Evolutionary conservation across 2,113 vertebrate species (phyloP).

Genomic region (Struthidea cinerea): DNA sequence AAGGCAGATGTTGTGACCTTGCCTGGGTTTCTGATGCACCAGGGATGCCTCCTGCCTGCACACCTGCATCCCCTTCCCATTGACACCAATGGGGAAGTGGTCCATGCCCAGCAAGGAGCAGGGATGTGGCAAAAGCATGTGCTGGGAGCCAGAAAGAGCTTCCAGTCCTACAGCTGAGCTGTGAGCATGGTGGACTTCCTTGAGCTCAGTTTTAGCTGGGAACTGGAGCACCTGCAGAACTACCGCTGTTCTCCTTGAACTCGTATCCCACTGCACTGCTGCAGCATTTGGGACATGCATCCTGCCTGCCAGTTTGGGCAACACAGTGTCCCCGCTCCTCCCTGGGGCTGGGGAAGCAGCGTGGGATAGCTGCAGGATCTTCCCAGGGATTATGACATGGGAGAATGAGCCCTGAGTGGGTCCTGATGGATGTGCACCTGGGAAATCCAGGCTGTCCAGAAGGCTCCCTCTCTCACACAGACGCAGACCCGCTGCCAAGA

Average conservation of each 20-base stretch:
- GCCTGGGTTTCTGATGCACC: not conserved
- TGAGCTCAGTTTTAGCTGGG: not conserved
- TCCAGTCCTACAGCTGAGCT: not conserved
- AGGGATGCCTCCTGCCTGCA: not conserved
- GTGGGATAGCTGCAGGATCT: not conserved
- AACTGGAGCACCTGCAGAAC: not conserved
- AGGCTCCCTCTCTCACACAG: not conserved
- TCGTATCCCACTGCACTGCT: not conserved
- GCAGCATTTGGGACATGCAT: rapidly evolving
- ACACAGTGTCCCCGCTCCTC: not conserved
- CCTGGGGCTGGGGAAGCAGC: not conserved
- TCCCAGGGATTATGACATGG: not conserved
- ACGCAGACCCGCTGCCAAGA: not conserved
- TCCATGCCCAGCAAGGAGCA: not conserved
- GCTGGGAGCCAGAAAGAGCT: not conserved
- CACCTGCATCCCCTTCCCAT: rapidly evolving
- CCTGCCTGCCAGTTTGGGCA: not conserved
- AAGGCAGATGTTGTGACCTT: not conserved
- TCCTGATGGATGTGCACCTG: not conserved
- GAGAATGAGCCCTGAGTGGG: not conserved
- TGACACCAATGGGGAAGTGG: not conserved
- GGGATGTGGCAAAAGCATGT: not conserved
- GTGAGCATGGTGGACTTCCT: not conserved
- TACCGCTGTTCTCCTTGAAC: not conserved
- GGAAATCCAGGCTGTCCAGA: not conserved